These are phyloP conservation scores for Sylvilagus floridanus DNA, from an alignment of 2,797 vertebrate species.

Conservation along the genomic window DNA sequence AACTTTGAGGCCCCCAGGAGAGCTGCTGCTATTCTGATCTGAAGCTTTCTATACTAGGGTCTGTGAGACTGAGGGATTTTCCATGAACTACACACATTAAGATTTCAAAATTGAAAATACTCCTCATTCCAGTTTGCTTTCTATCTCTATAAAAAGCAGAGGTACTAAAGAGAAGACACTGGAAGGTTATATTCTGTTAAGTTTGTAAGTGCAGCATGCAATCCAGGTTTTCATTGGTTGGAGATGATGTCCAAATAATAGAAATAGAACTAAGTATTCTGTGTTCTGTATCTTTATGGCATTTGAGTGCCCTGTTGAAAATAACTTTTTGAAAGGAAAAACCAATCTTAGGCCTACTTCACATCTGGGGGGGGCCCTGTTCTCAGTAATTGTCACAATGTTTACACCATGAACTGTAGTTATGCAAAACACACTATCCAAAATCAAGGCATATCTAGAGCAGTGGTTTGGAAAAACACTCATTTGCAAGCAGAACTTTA, in stretches of 20 bases:
- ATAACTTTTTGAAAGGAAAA: constrained; percentile 9
- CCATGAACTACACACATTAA: background rate
- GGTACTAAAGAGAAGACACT: background rate
- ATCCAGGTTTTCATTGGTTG: constrained; percentile 17
- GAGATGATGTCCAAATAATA: background rate
- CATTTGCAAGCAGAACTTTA: constrained; percentile 28
- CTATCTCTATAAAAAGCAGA: background rate
- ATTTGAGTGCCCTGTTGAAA: background rate
- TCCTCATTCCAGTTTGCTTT: background rate
- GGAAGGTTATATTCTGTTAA: constrained; percentile 33
- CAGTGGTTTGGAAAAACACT: background rate
- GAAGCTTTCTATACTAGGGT: background rate
- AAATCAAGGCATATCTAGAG: background rate
- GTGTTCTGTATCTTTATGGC: background rate
- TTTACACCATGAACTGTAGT: background rate
- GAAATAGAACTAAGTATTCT: background rate
- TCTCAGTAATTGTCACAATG: constrained; percentile 11
- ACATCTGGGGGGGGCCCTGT: background rate
- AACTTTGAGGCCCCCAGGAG: no score
- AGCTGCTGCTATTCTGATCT: background rate
- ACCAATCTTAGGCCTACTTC: background rate
- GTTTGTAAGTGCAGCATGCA: background rate
- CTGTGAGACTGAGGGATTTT: background rate
- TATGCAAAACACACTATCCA: background rate
- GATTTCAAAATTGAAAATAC: constrained; percentile 28